Percentiles rank a stretch among this genome's conserved stretches.
phyloP scores from a whole-genome alignment of 1,140 invertebrate species.

The Maniola jurtina region DNA sequence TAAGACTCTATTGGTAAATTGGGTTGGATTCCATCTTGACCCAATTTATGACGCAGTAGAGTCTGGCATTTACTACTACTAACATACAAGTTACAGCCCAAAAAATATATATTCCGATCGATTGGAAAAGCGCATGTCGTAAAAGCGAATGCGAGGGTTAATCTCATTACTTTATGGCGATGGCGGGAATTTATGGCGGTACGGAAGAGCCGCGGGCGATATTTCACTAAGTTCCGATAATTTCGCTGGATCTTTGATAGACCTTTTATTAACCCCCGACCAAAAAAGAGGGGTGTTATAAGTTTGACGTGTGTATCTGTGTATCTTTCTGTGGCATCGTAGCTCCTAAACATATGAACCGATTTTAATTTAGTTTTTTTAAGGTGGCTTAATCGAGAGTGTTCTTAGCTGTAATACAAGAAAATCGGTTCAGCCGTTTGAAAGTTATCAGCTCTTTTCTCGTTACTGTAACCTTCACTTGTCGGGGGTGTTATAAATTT shows the following conservation, averaged over 20 bases:
- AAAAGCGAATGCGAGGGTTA: constrained; percentile 67
- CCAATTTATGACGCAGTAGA: neutral
- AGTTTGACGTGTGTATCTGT: too few species aligned
- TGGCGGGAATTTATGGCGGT: constrained; percentile 70
- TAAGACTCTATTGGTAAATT: neutral
- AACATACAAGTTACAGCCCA: neutral
- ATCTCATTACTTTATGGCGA: constrained; percentile 74
- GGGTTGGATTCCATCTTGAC: neutral
- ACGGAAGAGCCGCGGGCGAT: constrained; percentile 35
- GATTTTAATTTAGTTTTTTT: too few species aligned
- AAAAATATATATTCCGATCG: neutral
- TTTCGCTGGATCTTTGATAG: neutral
- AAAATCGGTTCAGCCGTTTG: too few species aligned
- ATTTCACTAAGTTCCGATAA: constrained; percentile 7
- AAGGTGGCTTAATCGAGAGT: too few species aligned
- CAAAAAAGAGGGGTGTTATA: too few species aligned
- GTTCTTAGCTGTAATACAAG: too few species aligned
- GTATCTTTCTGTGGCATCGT: too few species aligned
- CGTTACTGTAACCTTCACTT: too few species aligned
- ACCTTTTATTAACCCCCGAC: too few species aligned
- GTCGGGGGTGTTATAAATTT: too few species aligned
- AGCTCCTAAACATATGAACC: too few species aligned
- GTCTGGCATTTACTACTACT: constrained; percentile 5
- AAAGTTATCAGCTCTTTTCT: too few species aligned
- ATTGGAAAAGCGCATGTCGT: constrained; percentile 55